phyloP scores from a whole-genome alignment of 2,797 vertebrate species.

The Harpagifer antarcticus region DNA sequence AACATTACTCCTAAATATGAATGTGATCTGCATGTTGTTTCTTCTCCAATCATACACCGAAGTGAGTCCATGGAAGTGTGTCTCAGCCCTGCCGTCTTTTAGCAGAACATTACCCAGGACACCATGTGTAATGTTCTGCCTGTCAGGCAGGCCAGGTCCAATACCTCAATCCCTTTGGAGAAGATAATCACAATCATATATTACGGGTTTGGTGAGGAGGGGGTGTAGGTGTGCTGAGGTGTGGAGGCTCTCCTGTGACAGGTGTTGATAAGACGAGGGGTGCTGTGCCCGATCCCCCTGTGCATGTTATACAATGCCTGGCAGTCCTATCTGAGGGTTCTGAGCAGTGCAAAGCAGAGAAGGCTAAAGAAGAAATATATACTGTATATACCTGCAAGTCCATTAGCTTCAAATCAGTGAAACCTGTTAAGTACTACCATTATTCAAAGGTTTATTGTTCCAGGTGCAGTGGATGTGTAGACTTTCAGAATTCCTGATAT shows the following conservation, averaged over 20 bases:
- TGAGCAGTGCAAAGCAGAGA: conserved; percentile 1
- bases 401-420: too few species aligned
- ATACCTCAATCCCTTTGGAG: conserved; percentile 23
- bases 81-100: conserved; percentile 56
- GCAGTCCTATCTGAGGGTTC: conserved; percentile 57
- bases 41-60: conserved; percentile 3
- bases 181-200: conserved; percentile 77
- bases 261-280: conserved; percentile 80
- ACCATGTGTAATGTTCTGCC: conserved; percentile 72
- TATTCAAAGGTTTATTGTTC: too few species aligned
- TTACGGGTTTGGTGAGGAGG: conserved; percentile 49
- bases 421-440: too few species aligned
- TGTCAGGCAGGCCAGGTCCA: conserved; percentile 60
- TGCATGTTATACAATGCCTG: conserved; percentile 67
- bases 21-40: conserved; percentile 12
- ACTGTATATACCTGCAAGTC: too few species aligned
- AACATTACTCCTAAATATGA: background rate
- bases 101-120: conserved; percentile 66
- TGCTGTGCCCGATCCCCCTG: conserved; percentile 70
- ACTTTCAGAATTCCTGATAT: too few species aligned
- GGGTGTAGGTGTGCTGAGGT: conserved; percentile 32
- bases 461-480: too few species aligned
- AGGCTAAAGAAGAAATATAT: background rate
- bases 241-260: conserved; percentile 54
- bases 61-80: conserved; percentile 28